Evolutionary conservation across 2,113 vertebrate genomes (phyloP), one percentile per base, ranked within the genome.

Genomic region (Rhinoptilus africanus): DNA sequence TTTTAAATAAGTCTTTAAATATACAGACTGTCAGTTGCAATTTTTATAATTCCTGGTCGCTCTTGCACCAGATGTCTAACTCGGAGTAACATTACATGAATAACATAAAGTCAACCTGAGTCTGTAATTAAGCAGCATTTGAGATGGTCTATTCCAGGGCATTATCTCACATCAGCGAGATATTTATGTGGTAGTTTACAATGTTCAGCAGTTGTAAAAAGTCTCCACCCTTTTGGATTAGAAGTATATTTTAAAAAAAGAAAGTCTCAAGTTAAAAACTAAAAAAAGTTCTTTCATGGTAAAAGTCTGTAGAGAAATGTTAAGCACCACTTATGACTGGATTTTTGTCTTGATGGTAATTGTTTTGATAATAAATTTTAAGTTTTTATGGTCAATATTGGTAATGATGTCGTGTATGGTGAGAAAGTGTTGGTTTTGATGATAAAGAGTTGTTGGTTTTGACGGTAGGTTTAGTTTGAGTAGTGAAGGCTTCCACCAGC

Each of bases 61-160:
- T 91, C 97, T 87, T 93, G 97, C 93, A 94, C 97, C 98, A 97
- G 97, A 95, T 94, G 96, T 94, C 97, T 95, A 96, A 82, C 97
- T 95, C 76, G 98, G 98, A 97, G 98, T 97, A 97, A 98, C 98
- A 82, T 97, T 94, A 97, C 97, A 96, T 97, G 98, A 98, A 97
- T 96, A 95, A 98, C 98, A 97, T 97, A 98, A 97, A 98, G 97
- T 98, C 98, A 98, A 99, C 99, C 99, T 99, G 99, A 99, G 99
- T 99, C 98, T 98, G 98, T 98, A 98, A 98, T 98, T 98, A 99
- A 99, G 99, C 99, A 99, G 99, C 99, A 99, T 99, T 97, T 98
- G 98, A 99, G 98, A 99, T 99, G 98, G 98, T 98, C 98, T 99
- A 98, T 99, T 98, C 99, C 99, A 99, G 98, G 98, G 98, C 98